Conservation (phyloP, 2,797 vertebrate species). For the Notamacropus eugenii region DNA sequence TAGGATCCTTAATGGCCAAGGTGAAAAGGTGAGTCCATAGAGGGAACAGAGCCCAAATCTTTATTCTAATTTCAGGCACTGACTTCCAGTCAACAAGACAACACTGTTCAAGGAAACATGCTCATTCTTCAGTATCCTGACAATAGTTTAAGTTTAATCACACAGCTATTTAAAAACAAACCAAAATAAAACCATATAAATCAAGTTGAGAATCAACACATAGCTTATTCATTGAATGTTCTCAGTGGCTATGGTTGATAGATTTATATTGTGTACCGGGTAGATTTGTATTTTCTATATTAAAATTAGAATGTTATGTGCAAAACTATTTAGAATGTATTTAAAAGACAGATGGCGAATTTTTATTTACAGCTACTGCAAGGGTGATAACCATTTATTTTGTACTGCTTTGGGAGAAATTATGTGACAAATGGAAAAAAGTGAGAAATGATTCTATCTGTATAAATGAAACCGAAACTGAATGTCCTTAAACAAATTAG, state of each 20-base stretch:
- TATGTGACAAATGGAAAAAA: slow-evolving; percentile 59
- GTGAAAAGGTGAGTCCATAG: not conserved
- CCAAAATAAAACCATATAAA: slow-evolving; percentile 1
- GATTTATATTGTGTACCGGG: slow-evolving; percentile 53
- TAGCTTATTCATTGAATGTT: slow-evolving; percentile 43
- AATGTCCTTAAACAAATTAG: slow-evolving; percentile 58
- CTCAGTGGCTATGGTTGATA: slow-evolving; percentile 40
- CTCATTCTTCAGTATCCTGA: slow-evolving; percentile 31
- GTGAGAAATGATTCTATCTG: slow-evolving; percentile 54
- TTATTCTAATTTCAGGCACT: not conserved
- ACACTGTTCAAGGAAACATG: not conserved
- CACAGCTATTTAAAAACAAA: slow-evolving; percentile 56
- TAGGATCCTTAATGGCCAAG: not conserved
- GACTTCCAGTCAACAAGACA: not conserved
- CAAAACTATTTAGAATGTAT: slow-evolving; percentile 60
- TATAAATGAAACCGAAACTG: slow-evolving; percentile 27
- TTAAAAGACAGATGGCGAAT: slow-evolving; percentile 56
- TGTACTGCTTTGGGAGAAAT: slow-evolving; percentile 60
- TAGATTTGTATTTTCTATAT: slow-evolving; percentile 66
- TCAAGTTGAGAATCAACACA: slow-evolving; percentile 24
- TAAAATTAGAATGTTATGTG: slow-evolving; percentile 66
- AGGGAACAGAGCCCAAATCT: not conserved
- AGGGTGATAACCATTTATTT: slow-evolving; percentile 56
- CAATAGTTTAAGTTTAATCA: slow-evolving; percentile 35
- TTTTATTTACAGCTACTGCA: slow-evolving; percentile 46